Percentiles rank a stretch among this genome's conserved stretches.
phyloP scores from a whole-genome alignment of 2,888 invertebrate species.

The Mechanitis mazaeus region DNA sequence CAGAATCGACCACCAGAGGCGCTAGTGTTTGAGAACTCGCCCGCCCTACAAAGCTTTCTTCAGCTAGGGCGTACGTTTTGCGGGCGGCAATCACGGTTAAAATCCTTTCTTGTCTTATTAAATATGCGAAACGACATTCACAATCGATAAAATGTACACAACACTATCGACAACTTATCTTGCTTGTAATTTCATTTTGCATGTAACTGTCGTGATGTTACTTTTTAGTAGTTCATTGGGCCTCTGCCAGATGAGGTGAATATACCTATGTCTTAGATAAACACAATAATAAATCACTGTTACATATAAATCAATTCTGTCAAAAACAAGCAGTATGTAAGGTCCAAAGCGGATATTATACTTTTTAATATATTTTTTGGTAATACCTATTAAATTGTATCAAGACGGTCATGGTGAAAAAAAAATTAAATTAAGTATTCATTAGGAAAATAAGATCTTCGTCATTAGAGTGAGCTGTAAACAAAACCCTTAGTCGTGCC shows the following conservation, averaged over 20 bases:
- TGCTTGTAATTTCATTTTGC: slow-evolving; percentile 3
- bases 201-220: slow-evolving; percentile 11
- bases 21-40: slow-evolving; percentile 59
- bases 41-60: slow-evolving; percentile 73
- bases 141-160: slow-evolving; percentile 28
- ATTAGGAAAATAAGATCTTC: slow-evolving; percentile 40
- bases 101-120: slow-evolving; percentile 40
- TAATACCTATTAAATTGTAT: not conserved
- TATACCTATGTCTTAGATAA: slow-evolving; percentile 41
- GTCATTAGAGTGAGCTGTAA: slow-evolving; percentile 67
- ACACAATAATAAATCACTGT: slow-evolving; percentile 35
- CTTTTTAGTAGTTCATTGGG: slow-evolving; percentile 38
- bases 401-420: not conserved
- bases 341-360: slow-evolving; percentile 9
- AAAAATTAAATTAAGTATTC: slow-evolving; percentile 15
- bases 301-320: slow-evolving; percentile 29
- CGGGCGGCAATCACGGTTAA: slow-evolving; percentile 52
- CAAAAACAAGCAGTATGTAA: slow-evolving; percentile 23
- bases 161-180: slow-evolving; percentile 26
- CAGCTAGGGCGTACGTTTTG: slow-evolving; percentile 70
- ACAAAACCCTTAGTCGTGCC: slow-evolving; percentile 65
- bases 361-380: not conserved
- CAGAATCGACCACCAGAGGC: slow-evolving; percentile 50
- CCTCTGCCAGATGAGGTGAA: slow-evolving; percentile 46
- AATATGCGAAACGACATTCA: slow-evolving; percentile 37